Conservation (phyloP, 2,797 vertebrate genomes). For the Pteropus rufus region DNA sequence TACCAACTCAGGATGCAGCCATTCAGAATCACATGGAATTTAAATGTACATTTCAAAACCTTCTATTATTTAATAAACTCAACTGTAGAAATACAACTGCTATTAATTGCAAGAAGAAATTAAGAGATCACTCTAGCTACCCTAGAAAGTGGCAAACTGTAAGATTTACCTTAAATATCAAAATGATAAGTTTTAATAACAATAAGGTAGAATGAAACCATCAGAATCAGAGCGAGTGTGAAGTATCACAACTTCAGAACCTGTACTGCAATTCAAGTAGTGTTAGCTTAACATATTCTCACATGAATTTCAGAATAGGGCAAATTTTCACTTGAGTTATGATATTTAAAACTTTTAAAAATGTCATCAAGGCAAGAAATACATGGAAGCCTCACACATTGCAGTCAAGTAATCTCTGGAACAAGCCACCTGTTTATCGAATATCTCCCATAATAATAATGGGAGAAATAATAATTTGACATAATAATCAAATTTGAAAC, state of each 20-base stretch:
- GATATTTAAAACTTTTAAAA: background rate
- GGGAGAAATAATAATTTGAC: no score
- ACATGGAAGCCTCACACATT: background rate
- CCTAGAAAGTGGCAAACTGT: background rate
- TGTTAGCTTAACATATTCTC: background rate
- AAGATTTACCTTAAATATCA: background rate
- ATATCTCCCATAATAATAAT: background rate
- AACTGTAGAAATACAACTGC: background rate
- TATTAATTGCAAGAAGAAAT: background rate
- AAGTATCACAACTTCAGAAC: background rate
- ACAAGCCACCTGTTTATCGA: background rate
- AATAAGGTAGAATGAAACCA: background rate
- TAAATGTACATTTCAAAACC: background rate
- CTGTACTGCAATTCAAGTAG: background rate
- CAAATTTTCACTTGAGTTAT: background rate
- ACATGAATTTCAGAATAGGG: background rate
- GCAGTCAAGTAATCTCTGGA: background rate
- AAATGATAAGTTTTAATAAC: background rate
- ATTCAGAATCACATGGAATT: background rate
- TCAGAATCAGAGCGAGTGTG: background rate
- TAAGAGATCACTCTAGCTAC: background rate
- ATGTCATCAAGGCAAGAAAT: background rate
- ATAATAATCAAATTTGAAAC: background rate
- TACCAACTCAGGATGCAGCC: background rate
- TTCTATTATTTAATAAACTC: background rate